Evolutionary conservation across 2,113 vertebrate genomes (phyloP), one percentile per base, ranked within the genome.

Genomic region (Copsychus sechellarum): DNA sequence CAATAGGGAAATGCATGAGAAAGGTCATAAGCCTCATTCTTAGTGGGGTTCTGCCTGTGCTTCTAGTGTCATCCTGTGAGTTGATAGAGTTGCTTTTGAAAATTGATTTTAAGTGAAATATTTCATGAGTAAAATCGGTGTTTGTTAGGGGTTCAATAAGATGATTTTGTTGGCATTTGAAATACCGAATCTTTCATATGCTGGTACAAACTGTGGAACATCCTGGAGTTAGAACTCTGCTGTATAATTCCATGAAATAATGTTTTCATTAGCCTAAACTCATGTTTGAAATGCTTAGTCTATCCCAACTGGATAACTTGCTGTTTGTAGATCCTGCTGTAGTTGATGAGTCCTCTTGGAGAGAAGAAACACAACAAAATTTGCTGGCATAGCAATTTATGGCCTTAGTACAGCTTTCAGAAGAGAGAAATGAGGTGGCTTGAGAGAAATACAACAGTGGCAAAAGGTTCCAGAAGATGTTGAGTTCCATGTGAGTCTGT

Each of bases 281-380:
- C 6, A 1, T 74, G 71, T 73, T 80, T 70, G 64, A 86, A 81
- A 56, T 65, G 36, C 36, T 84, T 62, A 17, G 14, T 47, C 61
- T 62, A 1, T 71, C 50, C 70, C 48, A n/a, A 0, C 12, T 50
- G 34, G 12, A 19, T 28, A 53, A 31, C 8, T 6, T 38, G 24
- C 36, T 67, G 21, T 70, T 78, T 34, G 57, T 81, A 70, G 24
- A 13, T 81, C 14, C 24, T 53, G 40, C 34, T 77, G 0, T 42
- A 57, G 29, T 42, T 64, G 36, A 9, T 48, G 40, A 65, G 42
- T 86, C 56, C n/a, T 70, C 36, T 38, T 73, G 47, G 65, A 34
- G 11, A 64, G 76, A 56, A 56, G 56, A 71, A 80, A 40, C 38
- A 36, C 33, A 64, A 13, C 5, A 40, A 78, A 88, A 78, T 42